Percentiles rank a stretch among this genome's conserved stretches.
Conservation (phyloP, 1,140 invertebrate genomes). For the Drosophila nebulosa region DNA sequence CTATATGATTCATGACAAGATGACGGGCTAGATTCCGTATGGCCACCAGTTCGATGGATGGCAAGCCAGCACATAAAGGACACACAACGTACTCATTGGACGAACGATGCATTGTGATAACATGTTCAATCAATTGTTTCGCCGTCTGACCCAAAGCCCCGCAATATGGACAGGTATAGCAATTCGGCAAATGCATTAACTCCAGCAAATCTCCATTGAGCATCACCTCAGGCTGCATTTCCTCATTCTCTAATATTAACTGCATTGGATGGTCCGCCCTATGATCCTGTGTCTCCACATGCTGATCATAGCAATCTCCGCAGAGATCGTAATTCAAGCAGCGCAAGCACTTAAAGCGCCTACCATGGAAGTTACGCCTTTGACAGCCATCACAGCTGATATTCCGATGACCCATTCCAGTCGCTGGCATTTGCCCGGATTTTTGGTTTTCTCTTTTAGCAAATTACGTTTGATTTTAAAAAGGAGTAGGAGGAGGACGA, state of each 20-base stretch:
- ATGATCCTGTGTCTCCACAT: slow-evolving; percentile 43
- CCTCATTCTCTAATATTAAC: slow-evolving; percentile 19
- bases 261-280: slow-evolving; percentile 55
- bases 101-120: slow-evolving; percentile 33
- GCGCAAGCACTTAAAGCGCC: slow-evolving; percentile 55
- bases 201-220: slow-evolving; percentile 29
- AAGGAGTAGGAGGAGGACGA: background rate
- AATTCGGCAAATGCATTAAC: slow-evolving; percentile 49
- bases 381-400: slow-evolving; percentile 57
- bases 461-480: background rate
- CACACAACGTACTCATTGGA: slow-evolving; percentile 51
- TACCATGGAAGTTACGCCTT: slow-evolving; percentile 40
- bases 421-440: background rate
- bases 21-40: slow-evolving; percentile 52
- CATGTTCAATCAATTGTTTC: slow-evolving; percentile 55
- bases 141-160: slow-evolving; percentile 38
- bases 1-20: slow-evolving; percentile 52
- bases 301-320: slow-evolving; percentile 49
- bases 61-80: slow-evolving; percentile 51
- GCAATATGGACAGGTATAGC: slow-evolving; percentile 60
- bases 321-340: slow-evolving; percentile 60
- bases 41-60: slow-evolving; percentile 32
- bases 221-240: slow-evolving; percentile 3
- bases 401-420: slow-evolving; percentile 46
- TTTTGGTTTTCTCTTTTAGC: background rate